Conservation (phyloP, 2,113 vertebrate genomes). For the Cairina moschata region DNA sequence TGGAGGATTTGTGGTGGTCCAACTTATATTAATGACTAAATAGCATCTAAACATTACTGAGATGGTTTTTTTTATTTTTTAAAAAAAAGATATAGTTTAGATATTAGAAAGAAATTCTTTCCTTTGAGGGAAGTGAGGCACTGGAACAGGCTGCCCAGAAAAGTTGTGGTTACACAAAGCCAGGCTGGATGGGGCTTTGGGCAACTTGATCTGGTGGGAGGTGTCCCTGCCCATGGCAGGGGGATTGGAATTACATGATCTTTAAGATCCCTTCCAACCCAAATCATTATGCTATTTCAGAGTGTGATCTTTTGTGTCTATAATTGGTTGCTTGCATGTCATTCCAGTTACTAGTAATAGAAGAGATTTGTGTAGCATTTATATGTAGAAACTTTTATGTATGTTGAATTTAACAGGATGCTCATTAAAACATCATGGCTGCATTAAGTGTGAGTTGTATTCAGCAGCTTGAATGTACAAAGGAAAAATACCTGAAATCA, state of each 20-base stretch:
- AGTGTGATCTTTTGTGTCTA: not conserved
- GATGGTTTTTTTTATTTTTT: not conserved
- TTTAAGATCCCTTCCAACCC: no score
- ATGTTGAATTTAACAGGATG: not conserved
- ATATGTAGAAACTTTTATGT: not conserved
- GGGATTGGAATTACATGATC: no score
- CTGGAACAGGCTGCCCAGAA: no score
- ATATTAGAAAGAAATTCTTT: no score
- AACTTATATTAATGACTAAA: not conserved
- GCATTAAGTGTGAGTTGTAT: not conserved
- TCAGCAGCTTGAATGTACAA: not conserved
- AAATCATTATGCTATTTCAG: no score
- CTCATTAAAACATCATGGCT: not conserved
- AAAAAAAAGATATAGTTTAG: no score
- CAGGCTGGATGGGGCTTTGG: no score
- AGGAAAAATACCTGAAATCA: not conserved
- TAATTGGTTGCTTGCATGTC: not conserved
- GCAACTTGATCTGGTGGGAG: no score
- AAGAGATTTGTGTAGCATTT: not conserved
- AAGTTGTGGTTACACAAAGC: no score
- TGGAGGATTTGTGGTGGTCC: accelerated
- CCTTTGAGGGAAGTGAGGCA: no score
- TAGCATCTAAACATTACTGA: not conserved
- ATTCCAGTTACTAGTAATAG: not conserved
- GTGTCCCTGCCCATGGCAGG: no score